Conservation (phyloP, 1,140 invertebrate species). For the Listronotus bonariensis region DNA sequence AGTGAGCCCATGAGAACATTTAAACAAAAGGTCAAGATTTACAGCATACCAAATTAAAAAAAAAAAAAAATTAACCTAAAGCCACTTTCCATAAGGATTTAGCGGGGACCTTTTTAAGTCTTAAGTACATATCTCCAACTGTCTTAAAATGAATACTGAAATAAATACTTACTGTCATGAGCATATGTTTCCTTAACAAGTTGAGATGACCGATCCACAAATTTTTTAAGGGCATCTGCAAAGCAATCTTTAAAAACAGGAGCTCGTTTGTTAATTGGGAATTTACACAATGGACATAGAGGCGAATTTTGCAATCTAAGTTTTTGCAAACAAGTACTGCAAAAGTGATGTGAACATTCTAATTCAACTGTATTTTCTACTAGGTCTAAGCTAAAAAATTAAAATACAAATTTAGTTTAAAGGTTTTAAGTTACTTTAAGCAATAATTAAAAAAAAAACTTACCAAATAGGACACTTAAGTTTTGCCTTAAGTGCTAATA, state of each 20-base stretch:
- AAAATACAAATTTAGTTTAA: background rate
- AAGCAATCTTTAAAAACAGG: conserved; percentile 29
- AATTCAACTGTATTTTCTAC: conserved; percentile 24
- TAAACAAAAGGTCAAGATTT: no score
- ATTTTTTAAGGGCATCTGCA: conserved; percentile 24
- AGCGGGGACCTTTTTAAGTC: no score
- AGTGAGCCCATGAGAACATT: no score
- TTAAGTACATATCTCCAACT: no score
- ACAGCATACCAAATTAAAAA: no score
- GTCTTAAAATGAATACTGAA: no score
- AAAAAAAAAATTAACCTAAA: no score
- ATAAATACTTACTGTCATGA: conserved; percentile 26
- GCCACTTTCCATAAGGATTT: no score
- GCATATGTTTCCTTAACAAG: conserved; percentile 31
- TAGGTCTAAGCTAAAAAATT: conserved; percentile 32
- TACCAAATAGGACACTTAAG: conserved; percentile 40
- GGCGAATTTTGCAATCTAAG: background rate
- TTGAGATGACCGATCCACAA: conserved; percentile 19
- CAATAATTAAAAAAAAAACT: conserved; percentile 1
- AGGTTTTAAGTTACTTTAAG: no score
- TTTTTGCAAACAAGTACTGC: conserved; percentile 16
- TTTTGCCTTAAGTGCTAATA: conserved; percentile 25
- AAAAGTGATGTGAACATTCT: conserved; percentile 35
- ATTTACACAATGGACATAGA: conserved; percentile 33
- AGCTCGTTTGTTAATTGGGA: conserved; percentile 14